These are phyloP conservation scores for Periparus ater DNA, from an alignment of 2,797 vertebrate species.

Conservation along the genomic window DNA sequence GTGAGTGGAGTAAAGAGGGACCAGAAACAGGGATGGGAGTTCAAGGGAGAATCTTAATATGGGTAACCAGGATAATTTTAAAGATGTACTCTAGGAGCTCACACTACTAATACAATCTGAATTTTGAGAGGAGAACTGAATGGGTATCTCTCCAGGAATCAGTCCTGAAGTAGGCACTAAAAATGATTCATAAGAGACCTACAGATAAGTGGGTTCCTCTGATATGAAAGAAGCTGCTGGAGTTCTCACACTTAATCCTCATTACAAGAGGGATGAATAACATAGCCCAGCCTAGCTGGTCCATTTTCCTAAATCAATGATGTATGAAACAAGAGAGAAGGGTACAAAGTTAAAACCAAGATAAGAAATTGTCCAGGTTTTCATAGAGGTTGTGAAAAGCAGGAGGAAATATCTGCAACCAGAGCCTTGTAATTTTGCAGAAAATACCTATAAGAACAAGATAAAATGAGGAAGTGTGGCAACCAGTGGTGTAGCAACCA, in stretches of 20 bases:
- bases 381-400: not conserved
- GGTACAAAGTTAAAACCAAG: not conserved
- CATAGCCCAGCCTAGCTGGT: not conserved
- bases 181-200: not conserved
- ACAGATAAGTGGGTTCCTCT: not conserved
- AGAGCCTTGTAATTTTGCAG: not conserved
- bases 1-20: not conserved
- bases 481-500: not conserved
- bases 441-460: not conserved
- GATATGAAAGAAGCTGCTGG: not conserved
- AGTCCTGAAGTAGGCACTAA: not conserved
- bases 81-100: not conserved
- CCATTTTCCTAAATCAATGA: not conserved
- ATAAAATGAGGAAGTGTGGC: not conserved
- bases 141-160: not conserved
- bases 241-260: not conserved
- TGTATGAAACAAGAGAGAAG: not conserved
- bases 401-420: not conserved
- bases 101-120: rapidly evolving
- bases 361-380: not conserved
- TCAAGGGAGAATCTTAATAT: not conserved
- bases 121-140: not conserved
- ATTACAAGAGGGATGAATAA: not conserved
- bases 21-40: not conserved
- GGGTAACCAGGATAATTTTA: not conserved